Conservation (phyloP, 2,797 vertebrate genomes). For the Allobates femoralis region DNA sequence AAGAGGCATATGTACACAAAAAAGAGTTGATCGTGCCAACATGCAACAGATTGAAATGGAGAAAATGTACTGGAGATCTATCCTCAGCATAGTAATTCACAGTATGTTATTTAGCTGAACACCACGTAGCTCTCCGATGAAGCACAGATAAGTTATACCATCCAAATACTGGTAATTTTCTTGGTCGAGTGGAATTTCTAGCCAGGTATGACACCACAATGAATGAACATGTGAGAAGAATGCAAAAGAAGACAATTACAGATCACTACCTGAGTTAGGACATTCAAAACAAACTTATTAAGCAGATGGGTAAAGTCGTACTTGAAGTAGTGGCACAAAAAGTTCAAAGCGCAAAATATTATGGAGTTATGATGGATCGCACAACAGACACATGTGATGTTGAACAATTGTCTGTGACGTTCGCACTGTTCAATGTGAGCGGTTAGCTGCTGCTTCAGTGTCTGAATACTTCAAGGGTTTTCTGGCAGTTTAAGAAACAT, state of each 20-base stretch:
- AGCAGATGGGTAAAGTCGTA: slow-evolving; percentile 18
- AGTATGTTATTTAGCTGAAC: not conserved
- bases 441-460: slow-evolving; percentile 27
- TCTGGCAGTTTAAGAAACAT: slow-evolving; percentile 26
- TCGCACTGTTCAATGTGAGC: slow-evolving; percentile 16
- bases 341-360: slow-evolving; percentile 29
- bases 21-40: not conserved
- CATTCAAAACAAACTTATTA: slow-evolving; percentile 21
- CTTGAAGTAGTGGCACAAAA: slow-evolving; percentile 37
- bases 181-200: not conserved
- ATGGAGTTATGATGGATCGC: slow-evolving; percentile 33
- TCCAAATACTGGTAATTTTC: not conserved
- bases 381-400: slow-evolving; percentile 33
- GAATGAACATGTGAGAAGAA: too few relatives aligned
- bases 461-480: slow-evolving; percentile 41
- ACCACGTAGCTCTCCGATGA: not conserved
- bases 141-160: not conserved
- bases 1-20: not conserved
- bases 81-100: not conserved
- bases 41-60: not conserved
- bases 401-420: slow-evolving; percentile 32
- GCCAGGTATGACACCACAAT: slow-evolving; percentile 18
- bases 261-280: too few relatives aligned
- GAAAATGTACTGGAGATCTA: not conserved
- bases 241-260: too few relatives aligned